Evolutionary conservation across 2,113 vertebrate genomes (phyloP), one percentile per base, ranked within the genome.

Genomic region (Oreocharis arfaki): DNA sequence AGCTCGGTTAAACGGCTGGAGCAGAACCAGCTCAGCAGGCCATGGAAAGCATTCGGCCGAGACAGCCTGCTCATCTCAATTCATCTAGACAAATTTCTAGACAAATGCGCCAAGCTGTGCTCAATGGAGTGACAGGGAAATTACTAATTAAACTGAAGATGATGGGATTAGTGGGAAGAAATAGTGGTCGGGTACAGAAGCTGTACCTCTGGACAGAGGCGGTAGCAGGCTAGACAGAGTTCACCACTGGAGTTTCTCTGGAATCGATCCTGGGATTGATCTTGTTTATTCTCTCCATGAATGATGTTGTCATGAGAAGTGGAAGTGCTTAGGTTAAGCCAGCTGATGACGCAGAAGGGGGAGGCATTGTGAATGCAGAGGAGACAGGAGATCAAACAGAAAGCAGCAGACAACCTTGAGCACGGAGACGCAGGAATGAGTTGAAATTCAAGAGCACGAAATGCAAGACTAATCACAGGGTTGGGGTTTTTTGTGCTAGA

Each of bases 321-420:
- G 93, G 89, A 87, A 89, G 96, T 9, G 21, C 93, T 95, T 74
- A 86, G 65, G 89, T 84, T 92, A 92, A 95, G 89, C 86, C 81
- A 84, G 95, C 61, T 44, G 94, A 92, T 96, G 96, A 97, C 80
- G 94, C 95, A 96, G 86, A 52, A 93, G 47, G 24, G 73, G 64
- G 86, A 92, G 89, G 94, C 86, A 92, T 84, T 93, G 86, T 95
- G 93, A 95, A 97, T 95, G 84, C 96, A 96, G 93, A 95, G 73
- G 86, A 94, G 94, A 95, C 13, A 3, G 60, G 64, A 95, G 86
- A 96, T 94, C 95, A 93, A 94, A 93, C 88, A 94, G 75, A 94
- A 92, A 81, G 91, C 86, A 87, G 91, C 94, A 95, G 95, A 95
- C 93, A 96, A 95, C 95, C 96, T 95, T 97, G 96, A 93, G 60